phyloP scores from a whole-genome alignment of 1,140 invertebrate species.

The Musca vetustissima region DNA sequence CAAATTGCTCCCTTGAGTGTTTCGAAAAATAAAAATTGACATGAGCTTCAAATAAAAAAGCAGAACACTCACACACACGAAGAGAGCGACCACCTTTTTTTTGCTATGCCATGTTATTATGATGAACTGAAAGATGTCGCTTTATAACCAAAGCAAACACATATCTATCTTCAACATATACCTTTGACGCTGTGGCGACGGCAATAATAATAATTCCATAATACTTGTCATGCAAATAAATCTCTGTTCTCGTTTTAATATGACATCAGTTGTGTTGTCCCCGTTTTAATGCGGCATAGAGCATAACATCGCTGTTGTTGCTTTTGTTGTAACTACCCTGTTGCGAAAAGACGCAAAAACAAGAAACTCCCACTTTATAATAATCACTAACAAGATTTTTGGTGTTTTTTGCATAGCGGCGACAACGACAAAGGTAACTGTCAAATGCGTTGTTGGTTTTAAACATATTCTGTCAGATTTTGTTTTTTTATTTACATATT shows the following conservation, averaged over 20 bases:
- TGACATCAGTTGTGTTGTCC: conserved; percentile 36
- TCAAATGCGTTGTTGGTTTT: too few relatives aligned
- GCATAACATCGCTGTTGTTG: background rate
- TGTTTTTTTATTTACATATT: too few relatives aligned
- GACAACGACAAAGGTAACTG: too few relatives aligned
- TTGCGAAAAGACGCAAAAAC: conserved; percentile 4
- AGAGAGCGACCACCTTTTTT: background rate
- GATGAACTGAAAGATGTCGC: background rate
- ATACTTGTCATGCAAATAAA: conserved; percentile 53
- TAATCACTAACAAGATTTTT: too few relatives aligned
- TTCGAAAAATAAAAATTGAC: conserved; percentile 7
- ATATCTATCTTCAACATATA: too few relatives aligned
- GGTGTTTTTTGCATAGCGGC: too few relatives aligned
- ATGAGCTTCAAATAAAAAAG: background rate
- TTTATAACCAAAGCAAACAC: background rate
- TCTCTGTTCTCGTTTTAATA: conserved; percentile 46
- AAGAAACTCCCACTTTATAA: too few relatives aligned
- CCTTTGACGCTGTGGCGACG: conserved; percentile 32
- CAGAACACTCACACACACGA: background rate
- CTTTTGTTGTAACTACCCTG: background rate
- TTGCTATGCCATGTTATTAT: background rate
- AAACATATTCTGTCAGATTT: too few relatives aligned
- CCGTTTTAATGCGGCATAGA: background rate
- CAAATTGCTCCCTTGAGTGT: conserved; percentile 51
- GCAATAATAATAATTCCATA: conserved; percentile 51